Conservation (phyloP, 1,140 invertebrate species). For the Monomorium pharaonis region DNA sequence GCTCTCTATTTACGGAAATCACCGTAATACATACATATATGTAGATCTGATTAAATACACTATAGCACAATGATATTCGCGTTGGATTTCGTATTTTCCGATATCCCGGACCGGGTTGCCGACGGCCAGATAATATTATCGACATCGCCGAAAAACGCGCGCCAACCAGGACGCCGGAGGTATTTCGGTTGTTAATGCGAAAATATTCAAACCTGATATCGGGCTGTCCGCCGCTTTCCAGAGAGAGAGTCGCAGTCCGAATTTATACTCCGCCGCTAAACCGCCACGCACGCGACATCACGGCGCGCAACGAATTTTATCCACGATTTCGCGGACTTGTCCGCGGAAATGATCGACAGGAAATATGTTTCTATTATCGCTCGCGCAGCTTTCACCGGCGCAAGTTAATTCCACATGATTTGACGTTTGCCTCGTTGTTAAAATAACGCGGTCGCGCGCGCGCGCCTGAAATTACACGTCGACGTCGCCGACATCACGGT, state of each 20-base stretch:
- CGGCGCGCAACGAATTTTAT: conserved; percentile 27
- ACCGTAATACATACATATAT: conserved; percentile 9
- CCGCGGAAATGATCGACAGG: conserved; percentile 30
- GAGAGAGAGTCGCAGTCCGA: not conserved
- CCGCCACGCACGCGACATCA: not conserved
- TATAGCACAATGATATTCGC: conserved; percentile 56
- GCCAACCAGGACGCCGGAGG: not conserved
- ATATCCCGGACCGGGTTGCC: conserved; percentile 37
- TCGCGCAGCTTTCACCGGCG: conserved; percentile 8
- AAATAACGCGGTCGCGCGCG: conserved; percentile 25
- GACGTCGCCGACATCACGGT: conserved; percentile 1
- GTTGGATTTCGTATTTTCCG: conserved; percentile 41
- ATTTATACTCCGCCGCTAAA: not conserved
- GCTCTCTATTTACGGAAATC: not conserved
- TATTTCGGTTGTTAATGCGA: conserved; percentile 54
- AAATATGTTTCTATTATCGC: conserved; percentile 54
- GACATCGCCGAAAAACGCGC: conserved; percentile 46
- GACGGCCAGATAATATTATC: conserved; percentile 47
- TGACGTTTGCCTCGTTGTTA: conserved; percentile 48
- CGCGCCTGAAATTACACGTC: conserved; percentile 48
- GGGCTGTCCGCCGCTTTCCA: not conserved
- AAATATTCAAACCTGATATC: conserved; percentile 52
- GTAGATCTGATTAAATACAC: conserved; percentile 65
- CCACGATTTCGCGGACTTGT: conserved; percentile 31
- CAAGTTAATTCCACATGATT: conserved; percentile 50